Conservation (phyloP, 2,113 vertebrate genomes). For the Puntigrus tetrazona region DNA sequence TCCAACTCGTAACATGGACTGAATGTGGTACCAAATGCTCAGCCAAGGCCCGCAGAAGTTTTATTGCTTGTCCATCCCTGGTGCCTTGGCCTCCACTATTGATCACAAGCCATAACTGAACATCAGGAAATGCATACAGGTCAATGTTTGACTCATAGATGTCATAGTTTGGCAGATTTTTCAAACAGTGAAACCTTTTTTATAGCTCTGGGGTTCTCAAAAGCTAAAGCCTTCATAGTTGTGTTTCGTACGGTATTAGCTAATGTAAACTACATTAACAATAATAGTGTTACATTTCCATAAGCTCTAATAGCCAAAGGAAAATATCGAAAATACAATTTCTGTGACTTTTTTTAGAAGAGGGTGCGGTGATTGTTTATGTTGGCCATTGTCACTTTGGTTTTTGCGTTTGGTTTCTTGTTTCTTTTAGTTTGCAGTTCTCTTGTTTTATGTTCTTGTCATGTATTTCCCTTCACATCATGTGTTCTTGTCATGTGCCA, state of each 20-base stretch:
- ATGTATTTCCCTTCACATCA: no score
- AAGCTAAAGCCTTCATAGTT: not conserved
- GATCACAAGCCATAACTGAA: not conserved
- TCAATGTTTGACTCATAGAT: not conserved
- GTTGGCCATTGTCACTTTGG: no score
- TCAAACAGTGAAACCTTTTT: not conserved
- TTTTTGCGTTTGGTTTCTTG: no score
- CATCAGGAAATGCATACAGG: not conserved
- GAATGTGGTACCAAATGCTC: constrained; percentile 21
- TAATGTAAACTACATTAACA: no score
- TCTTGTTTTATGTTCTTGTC: not conserved
- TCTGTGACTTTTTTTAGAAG: no score
- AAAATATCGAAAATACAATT: no score
- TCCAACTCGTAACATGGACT: not conserved
- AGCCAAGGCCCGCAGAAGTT: not conserved
- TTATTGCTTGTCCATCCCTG: not conserved
- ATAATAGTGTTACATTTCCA: no score
- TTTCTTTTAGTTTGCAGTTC: no score
- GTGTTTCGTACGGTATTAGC: no score
- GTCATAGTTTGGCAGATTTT: not conserved
- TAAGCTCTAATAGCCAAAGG: no score
- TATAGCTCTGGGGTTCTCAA: not conserved
- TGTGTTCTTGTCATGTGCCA: no score
- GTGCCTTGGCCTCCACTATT: not conserved
- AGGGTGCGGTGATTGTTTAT: no score